These are phyloP conservation scores for Charadrius vociferus DNA, from an alignment of 2,113 vertebrate species.

Conservation along the genomic window DNA sequence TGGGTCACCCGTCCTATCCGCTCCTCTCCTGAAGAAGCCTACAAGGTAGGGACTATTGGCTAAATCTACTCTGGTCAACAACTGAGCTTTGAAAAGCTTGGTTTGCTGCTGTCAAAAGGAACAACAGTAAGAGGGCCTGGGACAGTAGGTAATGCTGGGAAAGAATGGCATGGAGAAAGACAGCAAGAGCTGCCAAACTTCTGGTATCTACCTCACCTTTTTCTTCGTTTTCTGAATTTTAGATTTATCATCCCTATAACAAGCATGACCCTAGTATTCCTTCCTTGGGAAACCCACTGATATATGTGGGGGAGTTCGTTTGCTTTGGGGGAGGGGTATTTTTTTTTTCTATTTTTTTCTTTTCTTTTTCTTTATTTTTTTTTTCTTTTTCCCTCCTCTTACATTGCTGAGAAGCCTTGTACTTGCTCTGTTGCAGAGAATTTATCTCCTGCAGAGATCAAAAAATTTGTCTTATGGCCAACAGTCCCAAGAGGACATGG, in stretches of 20 bases:
- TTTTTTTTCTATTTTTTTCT: not conserved
- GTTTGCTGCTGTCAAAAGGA: not conserved
- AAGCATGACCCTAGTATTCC: not conserved
- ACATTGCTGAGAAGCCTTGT: not conserved
- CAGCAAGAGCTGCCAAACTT: not conserved
- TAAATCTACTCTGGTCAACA: not conserved
- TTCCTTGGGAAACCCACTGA: not conserved
- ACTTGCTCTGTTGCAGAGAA: not conserved
- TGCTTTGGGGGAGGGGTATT: not conserved
- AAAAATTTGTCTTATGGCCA: not conserved
- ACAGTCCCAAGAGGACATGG: not conserved
- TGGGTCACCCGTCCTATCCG: too few species aligned
- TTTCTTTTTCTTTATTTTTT: not conserved
- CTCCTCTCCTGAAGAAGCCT: not conserved
- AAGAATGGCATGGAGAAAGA: not conserved
- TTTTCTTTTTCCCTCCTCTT: not conserved
- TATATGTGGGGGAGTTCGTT: fast-evolving
- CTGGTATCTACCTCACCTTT: fast-evolving
- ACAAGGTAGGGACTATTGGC: not conserved
- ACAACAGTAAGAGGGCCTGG: not conserved
- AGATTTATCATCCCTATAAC: not conserved
- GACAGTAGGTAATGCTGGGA: not conserved
- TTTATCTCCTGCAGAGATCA: not conserved
- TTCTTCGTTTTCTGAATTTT: not conserved
- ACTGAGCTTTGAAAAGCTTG: not conserved